These are phyloP conservation scores for Gnathonemus echidnorhynchus DNA, from an alignment of 2,113 vertebrate species.

Conservation along the genomic window DNA sequence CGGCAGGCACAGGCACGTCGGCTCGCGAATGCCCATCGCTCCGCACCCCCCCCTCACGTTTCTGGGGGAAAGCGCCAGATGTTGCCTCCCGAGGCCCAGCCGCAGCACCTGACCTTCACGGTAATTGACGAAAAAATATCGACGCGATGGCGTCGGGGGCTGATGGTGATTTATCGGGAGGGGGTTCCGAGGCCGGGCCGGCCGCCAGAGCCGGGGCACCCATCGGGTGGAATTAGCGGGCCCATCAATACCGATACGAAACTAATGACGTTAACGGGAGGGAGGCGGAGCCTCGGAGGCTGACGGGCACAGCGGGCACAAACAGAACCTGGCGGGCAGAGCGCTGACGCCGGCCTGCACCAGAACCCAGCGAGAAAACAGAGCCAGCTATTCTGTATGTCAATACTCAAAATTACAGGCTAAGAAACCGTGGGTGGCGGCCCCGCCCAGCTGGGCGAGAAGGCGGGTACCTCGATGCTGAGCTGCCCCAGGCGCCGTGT, in stretches of 20 bases:
- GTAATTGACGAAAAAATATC: slow-evolving; percentile 99
- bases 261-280: slow-evolving; percentile 92
- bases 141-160: slow-evolving; percentile 94
- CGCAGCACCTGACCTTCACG: slow-evolving; percentile 95
- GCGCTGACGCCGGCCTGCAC: not conserved
- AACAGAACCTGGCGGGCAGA: slow-evolving; percentile 27
- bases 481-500: slow-evolving; percentile 89
- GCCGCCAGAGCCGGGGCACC: slow-evolving; percentile 87
- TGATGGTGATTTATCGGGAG: slow-evolving; percentile 99
- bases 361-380: not conserved
- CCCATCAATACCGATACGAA: slow-evolving; percentile 93
- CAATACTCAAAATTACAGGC: not conserved
- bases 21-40: slow-evolving; percentile 47
- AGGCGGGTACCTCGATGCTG: slow-evolving; percentile 68
- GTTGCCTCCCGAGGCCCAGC: slow-evolving; percentile 83
- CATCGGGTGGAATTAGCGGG: slow-evolving; percentile 97
- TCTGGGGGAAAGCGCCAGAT: slow-evolving; percentile 76
- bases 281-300: slow-evolving; percentile 74
- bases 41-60: slow-evolving; percentile 51
- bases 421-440: not conserved
- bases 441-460: not conserved
- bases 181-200: slow-evolving; percentile 83
- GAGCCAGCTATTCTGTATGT: not conserved
- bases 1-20: not conserved
- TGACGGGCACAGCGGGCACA: slow-evolving; percentile 53